Conservation (phyloP, 2,113 vertebrate species). For the Haemorhous mexicanus region DNA sequence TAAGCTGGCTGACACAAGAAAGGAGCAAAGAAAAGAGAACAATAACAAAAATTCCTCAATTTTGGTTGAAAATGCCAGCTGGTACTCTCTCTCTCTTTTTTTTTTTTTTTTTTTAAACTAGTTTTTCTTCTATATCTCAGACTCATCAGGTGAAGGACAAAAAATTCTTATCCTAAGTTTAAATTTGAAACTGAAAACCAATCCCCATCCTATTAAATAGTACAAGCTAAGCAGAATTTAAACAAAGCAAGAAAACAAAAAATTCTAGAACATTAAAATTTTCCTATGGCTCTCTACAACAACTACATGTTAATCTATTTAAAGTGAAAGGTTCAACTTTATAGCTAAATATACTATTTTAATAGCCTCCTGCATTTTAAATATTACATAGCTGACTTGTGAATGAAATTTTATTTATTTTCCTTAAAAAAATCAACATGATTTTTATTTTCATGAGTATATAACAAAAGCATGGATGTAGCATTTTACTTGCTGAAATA, state of each 20-base stretch:
- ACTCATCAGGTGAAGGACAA: neutral
- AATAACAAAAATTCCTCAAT: neutral
- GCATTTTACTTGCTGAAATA: neutral
- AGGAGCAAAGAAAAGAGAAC: neutral
- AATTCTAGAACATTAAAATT: neutral
- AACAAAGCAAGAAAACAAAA: neutral
- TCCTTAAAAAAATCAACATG: neutral
- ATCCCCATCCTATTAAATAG: neutral
- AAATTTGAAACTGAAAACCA: neutral
- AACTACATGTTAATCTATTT: neutral
- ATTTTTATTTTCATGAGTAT: neutral
- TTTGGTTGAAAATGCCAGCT: constrained; percentile 16
- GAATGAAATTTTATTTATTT: neutral
- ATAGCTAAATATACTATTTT: neutral
- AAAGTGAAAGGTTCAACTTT: neutral
- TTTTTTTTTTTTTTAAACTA: neutral
- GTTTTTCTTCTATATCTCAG: neutral
- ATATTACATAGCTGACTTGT: neutral
- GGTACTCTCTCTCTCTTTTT: neutral
- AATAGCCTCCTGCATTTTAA: neutral
- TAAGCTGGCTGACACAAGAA: neutral
- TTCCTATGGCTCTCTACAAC: neutral
- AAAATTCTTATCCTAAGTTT: neutral
- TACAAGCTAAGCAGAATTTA: neutral
- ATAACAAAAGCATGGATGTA: neutral